Evolutionary conservation across 2,113 vertebrate genomes (phyloP).

Genomic region (Pristiophorus japonicus): DNA sequence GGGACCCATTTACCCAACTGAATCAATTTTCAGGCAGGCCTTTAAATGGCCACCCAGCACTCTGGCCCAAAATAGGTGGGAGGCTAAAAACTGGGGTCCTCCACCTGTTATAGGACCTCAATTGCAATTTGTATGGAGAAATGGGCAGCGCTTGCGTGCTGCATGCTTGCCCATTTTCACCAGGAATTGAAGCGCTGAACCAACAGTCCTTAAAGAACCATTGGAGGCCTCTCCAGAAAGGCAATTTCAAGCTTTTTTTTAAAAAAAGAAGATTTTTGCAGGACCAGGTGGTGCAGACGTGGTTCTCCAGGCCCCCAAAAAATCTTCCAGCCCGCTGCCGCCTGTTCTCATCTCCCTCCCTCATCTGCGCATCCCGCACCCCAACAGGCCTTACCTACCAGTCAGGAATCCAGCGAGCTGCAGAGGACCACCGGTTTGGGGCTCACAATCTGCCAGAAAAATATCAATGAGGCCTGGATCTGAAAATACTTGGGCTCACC

Average conservation of each 20-base stretch:
- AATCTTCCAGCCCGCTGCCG: neutral
- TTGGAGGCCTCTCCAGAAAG: neutral
- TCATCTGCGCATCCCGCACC: neutral
- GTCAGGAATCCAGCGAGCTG: neutral
- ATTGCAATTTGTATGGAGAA: neutral
- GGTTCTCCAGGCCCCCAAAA: neutral
- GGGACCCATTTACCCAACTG: neutral
- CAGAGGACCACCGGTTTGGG: neutral
- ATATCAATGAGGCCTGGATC: neutral
- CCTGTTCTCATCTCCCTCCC: neutral
- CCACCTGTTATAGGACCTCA: neutral
- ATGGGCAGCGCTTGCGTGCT: neutral
- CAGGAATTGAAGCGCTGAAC: neutral
- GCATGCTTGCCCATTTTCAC: neutral
- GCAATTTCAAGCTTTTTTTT: neutral
- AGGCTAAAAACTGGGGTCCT: neutral
- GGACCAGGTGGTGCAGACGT: neutral
- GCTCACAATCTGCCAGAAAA: neutral
- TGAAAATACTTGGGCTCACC: neutral
- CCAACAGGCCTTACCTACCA: neutral
- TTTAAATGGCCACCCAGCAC: neutral
- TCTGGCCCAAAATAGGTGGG: neutral
- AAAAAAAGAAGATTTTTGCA: neutral
- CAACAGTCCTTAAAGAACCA: neutral
- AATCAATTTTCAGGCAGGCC: neutral